Base-by-base conservation (phyloP, 2,888 invertebrate species). In the Eupeodes latifasciatus region DNA sequence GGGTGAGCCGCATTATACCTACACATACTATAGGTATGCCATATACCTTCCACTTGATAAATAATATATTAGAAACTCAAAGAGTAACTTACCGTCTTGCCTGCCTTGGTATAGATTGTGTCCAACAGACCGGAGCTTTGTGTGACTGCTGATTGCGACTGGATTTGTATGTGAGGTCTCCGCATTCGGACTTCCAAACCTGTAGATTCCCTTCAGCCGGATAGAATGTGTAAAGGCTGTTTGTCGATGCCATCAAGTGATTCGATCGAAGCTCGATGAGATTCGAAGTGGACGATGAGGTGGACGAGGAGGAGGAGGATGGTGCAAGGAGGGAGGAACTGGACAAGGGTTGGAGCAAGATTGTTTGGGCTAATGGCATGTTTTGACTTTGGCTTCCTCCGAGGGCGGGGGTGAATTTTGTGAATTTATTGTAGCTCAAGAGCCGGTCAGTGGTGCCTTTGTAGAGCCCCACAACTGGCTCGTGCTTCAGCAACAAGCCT, bases 111-210 rank as follows among this genome's bases (percentile, higher is more conserved):
- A 93, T 92, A 49, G 94, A 94, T 90, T 94, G 93, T 89, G 94
- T 94, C 94, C 94, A 94, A 91, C 93, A 93, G 86, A 93, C 92
- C 83, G 93, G 93, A 91, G 93, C 93, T 91, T 93, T 93, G 79
- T 93, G 90, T 81, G 93, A 92, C 90, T 93, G 93, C 90, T 92
- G 92, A 90, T 92, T 92, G 90, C 92, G 91, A 76, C 93, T 93
- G 86, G 93, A 93, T 90, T 93, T 93, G 89, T 93, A 93, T 82
- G 93, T 93, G 85, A 93, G 91, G 88, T 93, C 93, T 67, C 93
- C 93, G 90, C 92, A 92, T 89, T 93, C 93, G 75, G 93, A 92
- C 89, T 93, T 93, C 93, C 93, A 93, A 83, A 93, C 93, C 91
- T 93, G 93, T 76, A 93, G 92, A 91, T 92, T 93, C 44, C 93